Evolutionary conservation across 2,113 vertebrate genomes (phyloP).

Genomic region (Brachypteracias leptosomus): DNA sequence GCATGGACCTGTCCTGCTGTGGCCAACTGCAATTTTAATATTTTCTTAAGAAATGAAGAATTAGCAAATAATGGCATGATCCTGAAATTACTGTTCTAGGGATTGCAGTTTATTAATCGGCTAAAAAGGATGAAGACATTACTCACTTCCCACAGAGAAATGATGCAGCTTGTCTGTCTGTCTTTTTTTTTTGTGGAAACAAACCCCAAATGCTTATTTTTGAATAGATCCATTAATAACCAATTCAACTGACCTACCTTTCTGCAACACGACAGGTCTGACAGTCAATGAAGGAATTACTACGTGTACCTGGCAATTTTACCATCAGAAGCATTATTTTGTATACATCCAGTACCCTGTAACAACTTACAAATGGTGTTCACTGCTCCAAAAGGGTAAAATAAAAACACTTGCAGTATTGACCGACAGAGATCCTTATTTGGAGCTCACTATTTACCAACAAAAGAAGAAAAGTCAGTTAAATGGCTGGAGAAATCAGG

Average conservation of each 20-base stretch:
- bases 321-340: conserved; percentile 3
- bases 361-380: not conserved
- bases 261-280: not conserved
- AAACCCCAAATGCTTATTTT: conserved; percentile 28
- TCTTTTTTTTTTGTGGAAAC: not conserved
- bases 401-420: not conserved
- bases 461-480: not conserved
- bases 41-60: conserved; percentile 49
- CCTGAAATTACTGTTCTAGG: conserved; percentile 33
- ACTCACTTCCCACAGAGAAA: conserved; percentile 19
- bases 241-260: conserved; percentile 8
- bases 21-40: not conserved
- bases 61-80: conserved; percentile 53
- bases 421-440: conserved; percentile 6
- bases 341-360: not conserved
- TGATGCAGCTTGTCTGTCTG: not conserved
- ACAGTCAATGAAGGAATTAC: conserved; percentile 24
- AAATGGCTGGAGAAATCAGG: not conserved
- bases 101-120: conserved; percentile 26
- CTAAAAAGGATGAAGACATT: conserved; percentile 23
- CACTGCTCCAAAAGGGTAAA: not conserved
- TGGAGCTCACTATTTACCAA: conserved; percentile 18
- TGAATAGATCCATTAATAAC: not conserved
- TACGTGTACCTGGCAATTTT: not conserved
- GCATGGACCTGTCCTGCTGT: conserved; percentile 20